Conservation (phyloP, 2,888 invertebrate genomes). For the Cetonia aurata region DNA sequence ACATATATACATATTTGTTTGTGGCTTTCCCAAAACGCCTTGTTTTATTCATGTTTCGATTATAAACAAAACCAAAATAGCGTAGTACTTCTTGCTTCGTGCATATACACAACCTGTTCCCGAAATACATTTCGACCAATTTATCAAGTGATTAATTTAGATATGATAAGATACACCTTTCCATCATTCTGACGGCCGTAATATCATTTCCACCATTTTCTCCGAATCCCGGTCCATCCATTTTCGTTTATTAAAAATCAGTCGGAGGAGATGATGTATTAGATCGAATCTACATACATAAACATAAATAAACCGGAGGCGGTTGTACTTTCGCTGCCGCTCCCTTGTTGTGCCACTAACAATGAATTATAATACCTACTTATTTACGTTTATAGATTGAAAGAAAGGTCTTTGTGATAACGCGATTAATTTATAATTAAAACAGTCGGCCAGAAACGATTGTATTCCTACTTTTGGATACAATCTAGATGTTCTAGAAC, state of each 20-base stretch:
- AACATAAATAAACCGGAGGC: conserved; percentile 12
- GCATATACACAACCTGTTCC: too few species aligned
- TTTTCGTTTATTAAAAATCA: conserved; percentile 35
- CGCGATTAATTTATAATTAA: conserved; percentile 36
- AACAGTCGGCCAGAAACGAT: conserved; percentile 25
- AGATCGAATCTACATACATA: conserved; percentile 11
- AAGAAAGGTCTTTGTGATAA: conserved; percentile 32
- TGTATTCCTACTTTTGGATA: conserved; percentile 7
- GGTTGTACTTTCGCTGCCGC: too few species aligned
- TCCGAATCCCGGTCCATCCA: conserved; percentile 21
- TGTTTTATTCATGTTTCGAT: too few species aligned
- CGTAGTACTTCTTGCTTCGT: too few species aligned
- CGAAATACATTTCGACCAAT: too few species aligned
- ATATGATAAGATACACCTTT: background rate
- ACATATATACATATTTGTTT: too few species aligned
- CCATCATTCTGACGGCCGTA: conserved; percentile 2
- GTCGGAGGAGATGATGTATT: conserved; percentile 34
- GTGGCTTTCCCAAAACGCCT: too few species aligned
- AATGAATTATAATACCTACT: conserved; percentile 17
- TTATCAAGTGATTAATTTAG: background rate
- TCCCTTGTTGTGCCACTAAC: conserved; percentile 9
- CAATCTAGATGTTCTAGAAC: conserved; percentile 13
- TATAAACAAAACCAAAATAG: too few species aligned
- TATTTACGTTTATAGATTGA: conserved; percentile 11
- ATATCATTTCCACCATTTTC: conserved; percentile 26